Percentiles rank a stretch among this genome's conserved stretches.
These are phyloP conservation scores for Hemaris fuciformis DNA, from an alignment of 2,888 invertebrate species.

Conservation along the genomic window DNA sequence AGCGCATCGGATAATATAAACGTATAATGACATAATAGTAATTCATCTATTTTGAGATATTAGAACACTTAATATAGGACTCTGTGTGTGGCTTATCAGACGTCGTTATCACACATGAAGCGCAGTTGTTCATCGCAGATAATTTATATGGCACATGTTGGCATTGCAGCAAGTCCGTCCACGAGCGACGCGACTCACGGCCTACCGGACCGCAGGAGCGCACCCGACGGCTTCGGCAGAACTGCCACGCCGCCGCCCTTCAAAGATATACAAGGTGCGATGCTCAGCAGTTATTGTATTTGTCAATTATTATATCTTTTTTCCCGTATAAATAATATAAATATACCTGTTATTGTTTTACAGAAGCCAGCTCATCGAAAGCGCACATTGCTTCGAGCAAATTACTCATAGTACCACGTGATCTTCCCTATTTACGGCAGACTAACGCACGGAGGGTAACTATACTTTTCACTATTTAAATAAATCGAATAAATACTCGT, in stretches of 20 bases:
- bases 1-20: neutral
- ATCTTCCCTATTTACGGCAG: conserved; percentile 76
- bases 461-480: neutral
- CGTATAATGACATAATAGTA: neutral
- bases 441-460: conserved; percentile 78
- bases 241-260: conserved; percentile 58
- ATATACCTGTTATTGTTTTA: conserved; percentile 27
- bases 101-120: conserved; percentile 64
- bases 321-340: neutral
- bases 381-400: conserved; percentile 62
- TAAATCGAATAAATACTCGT: neutral
- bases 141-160: conserved; percentile 29
- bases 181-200: conserved; percentile 49
- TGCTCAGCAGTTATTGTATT: neutral
- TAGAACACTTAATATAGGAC: conserved; percentile 35
- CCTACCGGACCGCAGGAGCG: conserved; percentile 53
- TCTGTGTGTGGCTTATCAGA: conserved; percentile 52
- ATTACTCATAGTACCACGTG: conserved; percentile 72
- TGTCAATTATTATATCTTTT: too few species aligned
- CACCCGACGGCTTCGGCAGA: conserved; percentile 49
- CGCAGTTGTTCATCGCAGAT: conserved; percentile 61
- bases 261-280: conserved; percentile 63
- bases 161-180: conserved; percentile 62
- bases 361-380: conserved; percentile 72
- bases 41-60: conserved; percentile 31